Conservation (phyloP, 2,113 vertebrate species). For the Herpetotheres cachinnans region DNA sequence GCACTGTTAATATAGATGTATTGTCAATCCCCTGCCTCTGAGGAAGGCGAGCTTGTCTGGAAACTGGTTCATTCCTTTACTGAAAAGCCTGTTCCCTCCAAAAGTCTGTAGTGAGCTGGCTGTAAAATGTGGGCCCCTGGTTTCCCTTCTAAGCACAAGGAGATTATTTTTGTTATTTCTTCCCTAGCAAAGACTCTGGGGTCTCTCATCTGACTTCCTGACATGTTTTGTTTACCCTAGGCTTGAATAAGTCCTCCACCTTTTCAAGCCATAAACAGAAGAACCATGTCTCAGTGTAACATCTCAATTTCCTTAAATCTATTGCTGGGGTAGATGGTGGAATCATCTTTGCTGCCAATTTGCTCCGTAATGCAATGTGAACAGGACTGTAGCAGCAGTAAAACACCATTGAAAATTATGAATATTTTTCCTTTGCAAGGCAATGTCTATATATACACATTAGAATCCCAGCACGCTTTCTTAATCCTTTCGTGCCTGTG, state of each 20-base stretch:
- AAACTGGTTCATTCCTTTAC: slow-evolving; percentile 9
- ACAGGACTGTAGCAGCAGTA: background rate
- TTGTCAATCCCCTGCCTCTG: slow-evolving; percentile 33
- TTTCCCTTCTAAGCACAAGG: slow-evolving; percentile 37
- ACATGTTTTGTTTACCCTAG: slow-evolving; percentile 13
- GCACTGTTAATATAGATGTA: slow-evolving; percentile 36
- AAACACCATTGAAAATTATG: background rate
- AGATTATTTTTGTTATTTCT: slow-evolving; percentile 56
- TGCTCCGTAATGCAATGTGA: background rate
- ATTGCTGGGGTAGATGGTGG: background rate
- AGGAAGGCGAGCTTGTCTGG: background rate
- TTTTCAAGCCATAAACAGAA: background rate
- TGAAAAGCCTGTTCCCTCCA: slow-evolving; percentile 15
- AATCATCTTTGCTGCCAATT: background rate
- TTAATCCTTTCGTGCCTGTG: background rate
- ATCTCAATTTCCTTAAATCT: background rate
- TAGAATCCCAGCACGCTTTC: background rate
- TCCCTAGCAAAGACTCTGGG: background rate
- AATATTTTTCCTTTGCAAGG: background rate
- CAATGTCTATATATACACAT: background rate
- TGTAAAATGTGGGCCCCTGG: slow-evolving; percentile 26
- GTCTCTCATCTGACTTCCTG: slow-evolving; percentile 39
- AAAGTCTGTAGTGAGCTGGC: background rate
- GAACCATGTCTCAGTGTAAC: background rate
- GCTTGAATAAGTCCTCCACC: background rate